phyloP scores from a whole-genome alignment of 2,113 vertebrate genomes.

The Amphiprion percula region DNA sequence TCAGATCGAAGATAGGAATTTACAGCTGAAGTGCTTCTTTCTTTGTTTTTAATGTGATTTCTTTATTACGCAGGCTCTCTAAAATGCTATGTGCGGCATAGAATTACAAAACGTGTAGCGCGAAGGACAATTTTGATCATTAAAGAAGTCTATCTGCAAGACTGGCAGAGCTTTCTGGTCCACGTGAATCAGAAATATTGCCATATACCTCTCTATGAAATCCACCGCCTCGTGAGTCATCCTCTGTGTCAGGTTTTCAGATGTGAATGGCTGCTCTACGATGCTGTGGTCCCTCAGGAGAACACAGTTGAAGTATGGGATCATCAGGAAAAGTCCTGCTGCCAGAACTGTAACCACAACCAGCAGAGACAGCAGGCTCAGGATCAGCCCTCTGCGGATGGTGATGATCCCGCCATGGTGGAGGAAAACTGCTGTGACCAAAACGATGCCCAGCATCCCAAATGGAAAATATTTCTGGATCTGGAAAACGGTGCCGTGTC shows the following conservation, averaged over 20 bases:
- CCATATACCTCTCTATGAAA: slow-evolving; percentile 86
- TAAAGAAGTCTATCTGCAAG: too few species aligned
- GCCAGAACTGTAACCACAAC: not conserved
- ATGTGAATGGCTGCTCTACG: slow-evolving; percentile 87
- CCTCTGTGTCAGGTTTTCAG: slow-evolving; percentile 88
- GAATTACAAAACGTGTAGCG: too few species aligned
- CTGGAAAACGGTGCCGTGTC: slow-evolving; percentile 84
- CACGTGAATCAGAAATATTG: not conserved
- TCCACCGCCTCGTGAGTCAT: slow-evolving; percentile 84
- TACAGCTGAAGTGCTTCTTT: too few species aligned
- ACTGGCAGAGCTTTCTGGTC: too few species aligned
- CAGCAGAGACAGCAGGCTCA: slow-evolving; percentile 50
- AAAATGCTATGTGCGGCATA: too few species aligned
- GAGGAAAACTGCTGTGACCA: slow-evolving; percentile 68
- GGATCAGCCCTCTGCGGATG: slow-evolving; percentile 37
- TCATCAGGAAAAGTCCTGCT: slow-evolving; percentile 72
- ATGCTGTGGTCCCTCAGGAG: slow-evolving; percentile 86
- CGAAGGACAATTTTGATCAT: too few species aligned
- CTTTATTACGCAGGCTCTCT: too few species aligned
- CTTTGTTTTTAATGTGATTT: too few species aligned
- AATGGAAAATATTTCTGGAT: slow-evolving; percentile 51
- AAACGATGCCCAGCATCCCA: slow-evolving; percentile 21
- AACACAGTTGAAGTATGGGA: slow-evolving; percentile 89
- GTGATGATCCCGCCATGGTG: slow-evolving; percentile 62
- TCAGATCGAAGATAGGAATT: too few species aligned